Conservation (phyloP, 1,140 invertebrate species). For the Drosophila takahashii region DNA sequence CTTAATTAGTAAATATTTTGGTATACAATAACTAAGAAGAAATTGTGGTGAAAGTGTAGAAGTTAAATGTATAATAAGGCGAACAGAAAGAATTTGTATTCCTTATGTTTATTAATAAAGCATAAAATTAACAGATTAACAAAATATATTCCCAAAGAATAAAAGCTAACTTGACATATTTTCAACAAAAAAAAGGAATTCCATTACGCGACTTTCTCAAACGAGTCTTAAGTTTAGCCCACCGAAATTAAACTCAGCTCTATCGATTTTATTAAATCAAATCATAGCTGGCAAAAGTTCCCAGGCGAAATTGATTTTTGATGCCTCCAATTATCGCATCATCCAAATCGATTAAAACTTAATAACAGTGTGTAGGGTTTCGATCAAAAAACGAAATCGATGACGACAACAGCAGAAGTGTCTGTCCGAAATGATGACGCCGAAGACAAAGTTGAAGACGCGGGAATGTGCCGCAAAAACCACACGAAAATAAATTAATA, state of each 20-base stretch:
- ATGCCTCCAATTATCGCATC: constrained; percentile 42
- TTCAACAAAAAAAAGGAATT: not conserved
- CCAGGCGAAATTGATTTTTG: constrained; percentile 27
- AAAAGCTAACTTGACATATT: not conserved
- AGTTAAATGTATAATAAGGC: not conserved
- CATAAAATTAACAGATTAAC: too few relatives aligned
- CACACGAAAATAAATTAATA: constrained; percentile 4
- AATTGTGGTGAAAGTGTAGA: not conserved
- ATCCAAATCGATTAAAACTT: constrained; percentile 33
- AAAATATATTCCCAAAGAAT: not conserved
- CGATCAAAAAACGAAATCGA: constrained; percentile 35
- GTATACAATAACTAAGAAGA: too few relatives aligned
- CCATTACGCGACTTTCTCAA: constrained; percentile 16
- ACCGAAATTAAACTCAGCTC: not conserved
- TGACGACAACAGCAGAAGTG: constrained; percentile 25
- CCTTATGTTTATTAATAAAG: too few relatives aligned
- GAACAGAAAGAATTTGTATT: too few relatives aligned
- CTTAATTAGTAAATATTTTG: too few relatives aligned
- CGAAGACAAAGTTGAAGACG: not conserved
- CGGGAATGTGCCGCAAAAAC: not conserved
- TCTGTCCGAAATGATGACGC: constrained; percentile 10
- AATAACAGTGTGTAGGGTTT: constrained; percentile 24
- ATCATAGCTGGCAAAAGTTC: constrained; percentile 2
- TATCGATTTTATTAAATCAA: constrained; percentile 14
- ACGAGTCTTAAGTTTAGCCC: not conserved